Conservation (phyloP, 1,140 invertebrate species). For the Octopus sinensis region DNA sequence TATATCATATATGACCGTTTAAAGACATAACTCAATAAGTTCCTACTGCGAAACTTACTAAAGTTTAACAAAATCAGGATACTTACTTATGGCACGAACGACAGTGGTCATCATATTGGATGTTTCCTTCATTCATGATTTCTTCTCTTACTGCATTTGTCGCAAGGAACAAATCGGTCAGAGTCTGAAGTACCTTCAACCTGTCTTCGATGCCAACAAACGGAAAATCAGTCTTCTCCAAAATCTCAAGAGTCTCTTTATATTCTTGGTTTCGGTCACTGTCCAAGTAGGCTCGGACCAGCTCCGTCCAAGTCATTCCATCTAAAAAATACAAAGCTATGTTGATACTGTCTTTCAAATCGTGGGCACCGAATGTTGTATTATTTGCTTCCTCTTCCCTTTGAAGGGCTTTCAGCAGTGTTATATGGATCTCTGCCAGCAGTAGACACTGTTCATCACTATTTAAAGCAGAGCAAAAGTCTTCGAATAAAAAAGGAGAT, state of each 20-base stretch:
- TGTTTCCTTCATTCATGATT: conserved; percentile 86
- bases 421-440: conserved; percentile 87
- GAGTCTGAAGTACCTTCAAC: conserved; percentile 81
- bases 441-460: conserved; percentile 88
- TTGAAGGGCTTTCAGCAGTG: conserved; percentile 83
- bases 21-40: too few relatives aligned
- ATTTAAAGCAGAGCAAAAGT: conserved; percentile 87
- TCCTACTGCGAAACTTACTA: too few relatives aligned
- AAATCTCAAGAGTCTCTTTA: conserved; percentile 60
- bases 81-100: conserved; percentile 77
- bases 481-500: conserved; percentile 92
- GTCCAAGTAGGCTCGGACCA: conserved; percentile 77
- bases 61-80: background rate
- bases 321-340: conserved; percentile 88
- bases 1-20: too few relatives aligned
- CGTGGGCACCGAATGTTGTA: conserved; percentile 90
- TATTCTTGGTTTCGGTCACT: conserved; percentile 62
- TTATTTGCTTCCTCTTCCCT: conserved; percentile 92
- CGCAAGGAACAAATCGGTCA: conserved; percentile 91
- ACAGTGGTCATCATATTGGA: conserved; percentile 91
- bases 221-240: conserved; percentile 68
- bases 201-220: conserved; percentile 79
- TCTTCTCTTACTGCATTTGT: conserved; percentile 90
- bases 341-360: conserved; percentile 95
- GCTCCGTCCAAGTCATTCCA: conserved; percentile 91